Conservation (phyloP, 2,888 invertebrate species). For the Dasypolia templi region DNA sequence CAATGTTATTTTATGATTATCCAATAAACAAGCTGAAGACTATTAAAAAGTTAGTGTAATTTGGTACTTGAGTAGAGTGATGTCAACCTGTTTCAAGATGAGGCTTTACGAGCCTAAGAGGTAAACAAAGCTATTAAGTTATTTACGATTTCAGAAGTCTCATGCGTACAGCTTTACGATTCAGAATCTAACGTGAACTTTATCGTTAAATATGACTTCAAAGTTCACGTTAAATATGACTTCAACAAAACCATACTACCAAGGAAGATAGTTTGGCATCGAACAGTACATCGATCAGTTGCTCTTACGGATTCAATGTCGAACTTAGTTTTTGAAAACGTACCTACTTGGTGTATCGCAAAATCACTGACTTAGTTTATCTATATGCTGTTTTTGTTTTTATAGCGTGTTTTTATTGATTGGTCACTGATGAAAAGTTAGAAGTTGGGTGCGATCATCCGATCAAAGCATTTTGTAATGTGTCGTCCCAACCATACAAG, state of each 20-base stretch:
- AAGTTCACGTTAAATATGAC: constrained; percentile 33
- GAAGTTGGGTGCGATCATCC: background rate
- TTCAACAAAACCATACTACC: constrained; percentile 4
- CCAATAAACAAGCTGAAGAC: constrained; percentile 49
- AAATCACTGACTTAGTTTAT: background rate
- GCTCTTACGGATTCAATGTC: background rate
- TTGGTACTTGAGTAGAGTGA: constrained; percentile 34
- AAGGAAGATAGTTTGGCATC: background rate
- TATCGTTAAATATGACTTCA: constrained; percentile 30
- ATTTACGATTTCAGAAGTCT: constrained; percentile 51
- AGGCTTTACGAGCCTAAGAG: constrained; percentile 41
- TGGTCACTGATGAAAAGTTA: background rate
- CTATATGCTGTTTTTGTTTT: background rate
- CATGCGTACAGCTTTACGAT: constrained; percentile 36
- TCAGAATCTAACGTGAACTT: constrained; percentile 26
- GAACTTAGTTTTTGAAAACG: background rate
- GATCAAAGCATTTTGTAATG: background rate
- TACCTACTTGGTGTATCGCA: background rate
- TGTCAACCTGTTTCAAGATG: constrained; percentile 39
- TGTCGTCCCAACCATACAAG: background rate
- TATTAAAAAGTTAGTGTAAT: constrained; percentile 51
- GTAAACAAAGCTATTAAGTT: constrained; percentile 50
- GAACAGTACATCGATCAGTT: background rate
- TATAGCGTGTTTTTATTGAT: background rate
- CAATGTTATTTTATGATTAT: constrained; percentile 57